These are phyloP conservation scores for Junonia oenone DNA, from an alignment of 2,888 invertebrate species.

Conservation along the genomic window DNA sequence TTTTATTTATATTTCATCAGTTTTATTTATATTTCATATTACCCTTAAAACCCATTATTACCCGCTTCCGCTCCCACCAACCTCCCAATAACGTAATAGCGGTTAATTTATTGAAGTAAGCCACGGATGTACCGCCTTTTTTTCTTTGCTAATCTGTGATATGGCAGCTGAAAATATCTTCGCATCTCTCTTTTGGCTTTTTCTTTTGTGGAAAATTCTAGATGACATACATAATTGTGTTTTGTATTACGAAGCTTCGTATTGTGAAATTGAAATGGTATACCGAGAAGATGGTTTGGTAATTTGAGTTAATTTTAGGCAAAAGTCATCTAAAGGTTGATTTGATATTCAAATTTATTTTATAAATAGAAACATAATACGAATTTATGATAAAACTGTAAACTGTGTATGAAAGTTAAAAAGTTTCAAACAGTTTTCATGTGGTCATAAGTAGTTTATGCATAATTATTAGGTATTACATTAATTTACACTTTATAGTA, in stretches of 20 bases:
- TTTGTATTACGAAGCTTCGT: not conserved
- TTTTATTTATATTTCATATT: too few relatives aligned
- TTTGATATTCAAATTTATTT: too few relatives aligned
- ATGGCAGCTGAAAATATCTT: conserved; percentile 11
- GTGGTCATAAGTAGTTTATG: too few relatives aligned
- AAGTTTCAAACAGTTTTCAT: too few relatives aligned
- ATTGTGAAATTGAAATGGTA: not conserved
- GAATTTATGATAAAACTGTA: too few relatives aligned
- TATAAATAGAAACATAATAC: too few relatives aligned
- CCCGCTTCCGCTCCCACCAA: not conserved
- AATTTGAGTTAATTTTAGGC: not conserved
- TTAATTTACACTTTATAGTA: too few relatives aligned
- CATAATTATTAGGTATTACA: too few relatives aligned
- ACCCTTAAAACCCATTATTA: too few relatives aligned
- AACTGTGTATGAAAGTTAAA: too few relatives aligned
- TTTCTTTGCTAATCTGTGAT: conserved; percentile 14
- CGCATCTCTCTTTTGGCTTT: not conserved
- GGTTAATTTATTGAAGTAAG: conserved; percentile 19
- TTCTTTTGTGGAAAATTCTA: not conserved
- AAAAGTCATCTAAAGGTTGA: not conserved
- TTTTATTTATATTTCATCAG: too few relatives aligned
- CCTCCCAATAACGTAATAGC: conserved; percentile 7
- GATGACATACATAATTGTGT: not conserved
- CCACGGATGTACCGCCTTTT: conserved; percentile 12
- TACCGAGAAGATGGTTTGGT: not conserved